These are phyloP conservation scores for Habrosyne pyritoides DNA, from an alignment of 2,888 invertebrate genomes.

Conservation along the genomic window DNA sequence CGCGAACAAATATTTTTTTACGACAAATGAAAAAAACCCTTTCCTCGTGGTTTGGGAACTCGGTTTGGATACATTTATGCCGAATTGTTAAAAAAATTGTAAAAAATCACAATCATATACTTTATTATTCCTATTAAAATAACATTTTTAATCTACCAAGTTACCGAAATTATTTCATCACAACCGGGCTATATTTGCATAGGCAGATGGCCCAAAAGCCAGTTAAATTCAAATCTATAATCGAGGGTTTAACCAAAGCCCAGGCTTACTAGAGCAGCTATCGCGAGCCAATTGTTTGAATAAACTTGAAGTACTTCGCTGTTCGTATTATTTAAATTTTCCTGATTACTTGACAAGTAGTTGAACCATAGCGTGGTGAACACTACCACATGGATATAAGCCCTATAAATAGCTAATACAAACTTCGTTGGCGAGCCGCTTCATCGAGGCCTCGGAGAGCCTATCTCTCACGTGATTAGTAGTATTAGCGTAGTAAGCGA, in stretches of 20 bases:
- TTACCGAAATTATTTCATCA: neutral
- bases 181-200: neutral
- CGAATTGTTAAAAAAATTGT: too few relatives aligned
- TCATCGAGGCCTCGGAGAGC: too few relatives aligned
- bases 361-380: too few relatives aligned
- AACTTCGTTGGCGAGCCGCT: too few relatives aligned
- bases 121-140: neutral
- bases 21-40: conserved; percentile 29
- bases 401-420: too few relatives aligned
- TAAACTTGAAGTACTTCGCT: conserved; percentile 16
- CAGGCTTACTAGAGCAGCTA: neutral
- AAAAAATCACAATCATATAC: neutral
- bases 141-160: too few relatives aligned
- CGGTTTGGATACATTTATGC: neutral
- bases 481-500: too few relatives aligned
- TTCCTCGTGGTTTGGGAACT: neutral
- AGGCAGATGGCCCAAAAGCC: neutral
- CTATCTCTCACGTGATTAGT: too few relatives aligned
- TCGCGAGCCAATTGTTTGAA: conserved; percentile 27
- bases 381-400: too few relatives aligned
- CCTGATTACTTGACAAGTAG: neutral
- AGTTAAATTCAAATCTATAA: neutral
- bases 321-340: conserved; percentile 27
- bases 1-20: conserved; percentile 52
- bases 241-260: neutral